phyloP scores from a whole-genome alignment of 2,888 invertebrate species.

The Campoletis raptor region DNA sequence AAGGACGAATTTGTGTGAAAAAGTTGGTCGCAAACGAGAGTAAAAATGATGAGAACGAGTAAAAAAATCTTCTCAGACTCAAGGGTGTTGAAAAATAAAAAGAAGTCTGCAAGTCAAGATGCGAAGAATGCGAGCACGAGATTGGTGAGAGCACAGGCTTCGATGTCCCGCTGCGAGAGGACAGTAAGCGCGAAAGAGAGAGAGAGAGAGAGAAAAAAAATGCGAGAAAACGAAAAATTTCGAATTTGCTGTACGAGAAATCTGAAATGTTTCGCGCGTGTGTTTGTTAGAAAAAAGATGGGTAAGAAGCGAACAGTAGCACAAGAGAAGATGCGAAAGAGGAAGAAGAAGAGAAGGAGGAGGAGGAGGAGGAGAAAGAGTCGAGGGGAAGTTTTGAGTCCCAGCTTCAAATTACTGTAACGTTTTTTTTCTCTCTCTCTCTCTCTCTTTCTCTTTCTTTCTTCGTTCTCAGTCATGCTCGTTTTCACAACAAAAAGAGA shows the following conservation, averaged over 20 bases:
- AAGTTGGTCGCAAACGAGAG: background rate
- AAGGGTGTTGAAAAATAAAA: slow-evolving; percentile 42
- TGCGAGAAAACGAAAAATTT: slow-evolving; percentile 28
- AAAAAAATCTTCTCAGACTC: background rate
- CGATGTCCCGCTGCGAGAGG: slow-evolving; percentile 45
- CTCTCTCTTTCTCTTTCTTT: slow-evolving; percentile 42
- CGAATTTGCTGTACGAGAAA: slow-evolving; percentile 28
- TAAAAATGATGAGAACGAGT: slow-evolving; percentile 8
- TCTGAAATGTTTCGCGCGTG: slow-evolving; percentile 46
- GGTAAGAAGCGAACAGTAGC: slow-evolving; percentile 34
- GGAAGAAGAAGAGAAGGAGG: slow-evolving; percentile 20
- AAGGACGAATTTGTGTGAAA: background rate
- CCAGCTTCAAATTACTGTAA: slow-evolving; percentile 18
- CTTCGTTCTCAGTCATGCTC: slow-evolving; percentile 14
- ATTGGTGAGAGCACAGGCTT: slow-evolving; percentile 24
- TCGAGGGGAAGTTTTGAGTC: slow-evolving; percentile 22
- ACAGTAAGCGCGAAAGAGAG: slow-evolving; percentile 13
- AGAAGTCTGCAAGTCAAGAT: slow-evolving; percentile 45
- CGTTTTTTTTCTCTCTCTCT: slow-evolving; percentile 30
- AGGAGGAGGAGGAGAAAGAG: slow-evolving; percentile 16
- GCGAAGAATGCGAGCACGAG: slow-evolving; percentile 53
- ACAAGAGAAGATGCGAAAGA: slow-evolving; percentile 20
- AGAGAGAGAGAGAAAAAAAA: slow-evolving; percentile 11
- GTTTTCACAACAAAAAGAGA: slow-evolving; percentile 17
- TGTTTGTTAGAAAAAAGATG: slow-evolving; percentile 29